Base-by-base conservation (phyloP, 2,797 vertebrate species). In the Oreortyx pictus region DNA sequence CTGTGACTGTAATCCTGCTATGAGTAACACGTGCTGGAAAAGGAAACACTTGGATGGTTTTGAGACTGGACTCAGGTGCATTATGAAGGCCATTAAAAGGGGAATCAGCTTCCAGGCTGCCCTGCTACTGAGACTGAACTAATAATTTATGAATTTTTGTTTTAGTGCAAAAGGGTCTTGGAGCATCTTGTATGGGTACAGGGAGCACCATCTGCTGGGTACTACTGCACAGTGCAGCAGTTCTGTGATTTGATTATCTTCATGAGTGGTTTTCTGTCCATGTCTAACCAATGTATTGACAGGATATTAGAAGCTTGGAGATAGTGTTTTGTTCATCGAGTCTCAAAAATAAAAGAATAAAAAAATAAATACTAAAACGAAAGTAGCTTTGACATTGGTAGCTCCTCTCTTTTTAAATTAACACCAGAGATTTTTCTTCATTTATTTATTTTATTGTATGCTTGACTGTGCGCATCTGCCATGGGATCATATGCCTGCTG, bases 151-250 rank as follows among this genome's bases (percentile, higher is more conserved):
- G 46, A 25, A 35, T 59, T 56, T 2, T 0, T 16, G 41, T 65
- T 85, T 77, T 7, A 37, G 23, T 8, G 46, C 60, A 1, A 10
- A 1, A 16, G 7, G 16, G 29, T 19, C 7, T 10, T 9, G 57
- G 23, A 84, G 72, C 64, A 14, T 57, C 72, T 37, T 59, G 13
- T 66, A 44, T 2, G 0, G 64, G 33, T n/a, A 66, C 59, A 17
- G 85, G 80, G 79, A 92, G 92, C 93, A 66, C 93, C 94, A 89
- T 90, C 95, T 95, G 71, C 70, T 93, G 96, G 92, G 47, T 59
- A 3, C 19, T 18, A n/a, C 62, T 73, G 79, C 52, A 15, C 71
- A 14, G 31, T 49, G 85, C 92, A 86, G 60, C 56, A 6, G 29
- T 52, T 31, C 43, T 70, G 67, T 24, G 3, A 1, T 31, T 8